Percentiles rank a stretch among this genome's conserved stretches.
Evolutionary conservation across 1,140 invertebrate species (phyloP).

Genomic region (Pogonognathellus flavescens): DNA sequence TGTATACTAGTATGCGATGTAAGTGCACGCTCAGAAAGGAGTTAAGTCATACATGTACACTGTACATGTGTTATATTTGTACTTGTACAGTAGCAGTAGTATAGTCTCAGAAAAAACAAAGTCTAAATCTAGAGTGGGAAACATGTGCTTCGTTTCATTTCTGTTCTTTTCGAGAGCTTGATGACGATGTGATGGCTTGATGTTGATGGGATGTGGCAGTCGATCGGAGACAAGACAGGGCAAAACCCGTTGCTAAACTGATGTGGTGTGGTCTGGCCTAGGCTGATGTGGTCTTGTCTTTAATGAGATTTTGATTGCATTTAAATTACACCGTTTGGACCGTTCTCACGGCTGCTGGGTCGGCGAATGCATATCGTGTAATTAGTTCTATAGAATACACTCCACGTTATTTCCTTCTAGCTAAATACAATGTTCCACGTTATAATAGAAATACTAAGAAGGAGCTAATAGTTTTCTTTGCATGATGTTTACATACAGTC

Average conservation of each 20-base stretch:
- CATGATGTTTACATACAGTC: not conserved
- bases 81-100: not conserved
- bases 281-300: constrained; percentile 23
- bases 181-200: constrained; percentile 46
- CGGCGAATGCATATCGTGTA: constrained; percentile 4
- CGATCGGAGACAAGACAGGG: constrained; percentile 39
- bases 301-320: constrained; percentile 68
- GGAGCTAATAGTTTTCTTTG: not conserved
- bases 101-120: not conserved
- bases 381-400: constrained; percentile 49
- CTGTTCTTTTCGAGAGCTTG: not conserved
- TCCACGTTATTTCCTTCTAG: not conserved
- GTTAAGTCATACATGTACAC: not conserved
- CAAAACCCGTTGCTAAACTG: constrained; percentile 15
- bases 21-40: not conserved
- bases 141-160: constrained; percentile 25
- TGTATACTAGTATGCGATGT: not conserved
- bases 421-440: not conserved
- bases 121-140: not conserved
- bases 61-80: not conserved
- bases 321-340: constrained; percentile 65
- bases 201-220: constrained; percentile 41
- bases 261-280: constrained; percentile 7
- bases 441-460: not conserved
- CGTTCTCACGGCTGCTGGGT: constrained; percentile 54